Evolutionary conservation across 2,797 vertebrate species (phyloP), one percentile per base, ranked within the genome.

Genomic region (Typhlichthys subterraneus): DNA sequence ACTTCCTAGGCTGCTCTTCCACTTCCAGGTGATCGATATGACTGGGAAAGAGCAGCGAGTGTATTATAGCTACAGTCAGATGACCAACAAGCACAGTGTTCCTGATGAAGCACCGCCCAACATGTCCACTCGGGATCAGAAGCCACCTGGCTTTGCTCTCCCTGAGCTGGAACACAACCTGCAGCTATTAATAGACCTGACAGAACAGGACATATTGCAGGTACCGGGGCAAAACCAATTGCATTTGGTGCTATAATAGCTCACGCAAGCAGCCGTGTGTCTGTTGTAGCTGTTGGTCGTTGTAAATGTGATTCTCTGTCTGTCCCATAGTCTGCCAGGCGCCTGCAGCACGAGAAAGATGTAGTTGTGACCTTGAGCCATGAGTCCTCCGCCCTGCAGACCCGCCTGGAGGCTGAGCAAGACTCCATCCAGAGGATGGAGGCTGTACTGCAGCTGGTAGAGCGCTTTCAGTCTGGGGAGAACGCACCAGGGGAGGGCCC

Each of bases 41-140:
- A 99, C 98, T 0, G 97, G 97, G 68, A 91, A 95, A 70, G 97
- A 99, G 70, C 96, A 98, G 77, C 98, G 95, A 76, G 95, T 99
- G 5, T 99, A 99, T 78, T 97, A 97, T 87, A 98, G 97, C 88
- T 99, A 99, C 87, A 99, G 96, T 69, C 98, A 99, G 77, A 97
- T 99, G 82, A 94, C 94, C 86, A 96, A 97, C 86, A 99, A 99
- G 82, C 97, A 98, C 92, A 96, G 89, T 11, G 89, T 98, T 67
- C 97, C 97, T 0, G 97, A 96, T 0, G 96, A 99, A 77, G 89
- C 86, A 23, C 87, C 90, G 4, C 81, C 93, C 17, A 89, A 87
- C 74, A 62, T 92, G 61, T 12, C 83, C 60, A 5, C 91, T 50
- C 94, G 92, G 47, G 96, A 98, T 50, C 91, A 93, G 82, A 96